Percentiles rank a stretch among this genome's conserved stretches.
phyloP scores from a whole-genome alignment of 37 sponge, comb jelly and placozoan genomes.

The Ianthella basta region DNA sequence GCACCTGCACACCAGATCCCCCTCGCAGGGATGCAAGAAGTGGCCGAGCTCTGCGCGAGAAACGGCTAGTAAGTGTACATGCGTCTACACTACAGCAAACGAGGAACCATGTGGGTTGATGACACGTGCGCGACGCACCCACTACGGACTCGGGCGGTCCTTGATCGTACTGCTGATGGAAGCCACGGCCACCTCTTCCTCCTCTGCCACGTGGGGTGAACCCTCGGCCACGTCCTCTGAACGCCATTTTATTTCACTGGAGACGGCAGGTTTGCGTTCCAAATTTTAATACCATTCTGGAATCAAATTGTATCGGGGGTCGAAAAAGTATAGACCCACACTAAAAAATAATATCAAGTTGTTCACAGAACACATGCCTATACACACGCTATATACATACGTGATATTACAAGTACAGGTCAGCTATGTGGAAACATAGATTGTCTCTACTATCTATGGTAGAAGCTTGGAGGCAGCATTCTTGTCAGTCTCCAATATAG shows the following conservation, averaged over 20 bases:
- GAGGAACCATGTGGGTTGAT: neutral
- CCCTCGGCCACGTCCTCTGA: conserved; percentile 74
- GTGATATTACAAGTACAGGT: too few relatives aligned
- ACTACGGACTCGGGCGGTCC: conserved; percentile 88
- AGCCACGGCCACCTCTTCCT: conserved; percentile 59
- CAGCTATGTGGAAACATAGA: too few relatives aligned
- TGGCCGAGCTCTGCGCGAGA: conserved; percentile 73
- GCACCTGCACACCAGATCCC: conserved; percentile 90
- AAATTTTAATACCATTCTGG: neutral
- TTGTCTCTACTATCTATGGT: too few relatives aligned
- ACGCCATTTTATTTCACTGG: conserved; percentile 46
- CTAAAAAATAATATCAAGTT: too few relatives aligned
- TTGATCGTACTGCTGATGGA: conserved; percentile 31
- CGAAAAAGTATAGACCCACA: too few relatives aligned
- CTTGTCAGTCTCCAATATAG: too few relatives aligned
- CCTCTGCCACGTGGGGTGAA: conserved; percentile 42
- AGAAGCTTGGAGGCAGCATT: too few relatives aligned
- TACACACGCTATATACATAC: too few relatives aligned
- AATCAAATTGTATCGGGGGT: neutral
- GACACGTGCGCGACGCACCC: conserved; percentile 46
- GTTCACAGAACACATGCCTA: too few relatives aligned
- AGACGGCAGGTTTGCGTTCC: neutral
- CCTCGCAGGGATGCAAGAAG: conserved; percentile 93
- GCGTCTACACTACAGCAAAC: neutral
- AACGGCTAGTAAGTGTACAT: neutral